Base-by-base conservation (phyloP, 2,888 invertebrate genomes). In the Drepana falcataria region DNA sequence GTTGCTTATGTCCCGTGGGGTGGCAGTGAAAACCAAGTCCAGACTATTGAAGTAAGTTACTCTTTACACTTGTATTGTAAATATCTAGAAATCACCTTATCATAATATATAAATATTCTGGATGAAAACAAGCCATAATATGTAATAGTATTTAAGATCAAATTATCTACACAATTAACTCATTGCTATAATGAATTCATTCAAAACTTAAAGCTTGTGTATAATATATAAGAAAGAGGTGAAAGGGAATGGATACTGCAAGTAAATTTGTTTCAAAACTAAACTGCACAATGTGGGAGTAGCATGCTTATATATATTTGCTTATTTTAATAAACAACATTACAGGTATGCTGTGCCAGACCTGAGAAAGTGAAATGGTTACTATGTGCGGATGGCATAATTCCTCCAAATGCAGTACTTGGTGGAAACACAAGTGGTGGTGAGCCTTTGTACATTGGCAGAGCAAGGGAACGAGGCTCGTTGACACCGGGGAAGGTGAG, bases 401-500 rank as follows among this genome's bases (percentile, higher is more conserved):
- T 92, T 35, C 93, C 93, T 2, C 81, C 84, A 0, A 90, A 90
- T 59, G 93, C 93, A 2, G 74, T 93, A 2, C 76, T 81, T 0
- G 93, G 84, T 6, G 93, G 93, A 0, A 81, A 83, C 57, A 92
- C 92, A 3, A 54, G 75, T 0, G 63, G 73, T 7, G 92, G 91
- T 4, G 92, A 92, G 64, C 83, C 87, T 1, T 70, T 93, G 49
- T 93, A 91, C 70, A 81, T 93, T 3, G 93, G 92, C 55, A 82
- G 93, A 61, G 92, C 91, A 5, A 82, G 81, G 54, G 88, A 93
- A 65, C 90, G 92, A 60, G 92, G 92, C 2, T 92, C 92, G 0
- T 66, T 93, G 56, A 90, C 93, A 53, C 93, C 93, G 33, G 93
- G 93, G 58, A 93, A 93, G 83, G 88, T 93, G 69, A 66, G 57